These are phyloP conservation scores for Ispidina picta DNA, from an alignment of 2,797 vertebrate species.

Conservation along the genomic window DNA sequence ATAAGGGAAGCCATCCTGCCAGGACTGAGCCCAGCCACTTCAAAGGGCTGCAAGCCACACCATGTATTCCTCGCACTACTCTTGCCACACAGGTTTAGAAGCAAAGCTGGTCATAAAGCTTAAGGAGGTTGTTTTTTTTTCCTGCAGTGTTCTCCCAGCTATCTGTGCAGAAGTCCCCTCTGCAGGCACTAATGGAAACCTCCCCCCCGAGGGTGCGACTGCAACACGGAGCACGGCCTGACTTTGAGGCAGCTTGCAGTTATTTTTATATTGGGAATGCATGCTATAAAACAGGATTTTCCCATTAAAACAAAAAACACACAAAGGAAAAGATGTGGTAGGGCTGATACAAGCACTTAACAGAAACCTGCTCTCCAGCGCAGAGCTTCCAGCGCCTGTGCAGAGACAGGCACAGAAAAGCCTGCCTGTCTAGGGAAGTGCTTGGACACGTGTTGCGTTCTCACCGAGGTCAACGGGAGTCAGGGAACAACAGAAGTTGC, in stretches of 20 bases:
- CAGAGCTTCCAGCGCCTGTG: neutral
- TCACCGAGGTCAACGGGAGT: neutral
- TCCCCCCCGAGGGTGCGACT: neutral
- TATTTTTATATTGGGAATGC: neutral
- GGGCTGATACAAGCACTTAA: neutral
- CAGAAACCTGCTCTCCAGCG: neutral
- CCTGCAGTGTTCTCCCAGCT: neutral
- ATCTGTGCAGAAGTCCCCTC: fast-evolving
- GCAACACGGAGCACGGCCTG: fast-evolving
- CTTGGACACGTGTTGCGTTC: neutral
- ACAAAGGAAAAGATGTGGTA: neutral
- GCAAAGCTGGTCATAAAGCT: neutral
- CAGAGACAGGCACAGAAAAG: neutral
- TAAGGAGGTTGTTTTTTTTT: neutral
- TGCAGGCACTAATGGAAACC: neutral
- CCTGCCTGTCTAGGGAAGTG: neutral
- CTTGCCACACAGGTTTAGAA: neutral
- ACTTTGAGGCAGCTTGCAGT: neutral
- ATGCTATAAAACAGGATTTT: neutral
- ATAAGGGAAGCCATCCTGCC: slow-evolving; percentile 18
- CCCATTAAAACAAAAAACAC: neutral
- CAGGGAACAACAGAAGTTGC: neutral
- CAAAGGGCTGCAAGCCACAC: neutral
- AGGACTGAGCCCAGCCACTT: slow-evolving; percentile 17
- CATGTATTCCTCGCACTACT: neutral